Evolutionary conservation across 1,140 invertebrate genomes (phyloP).

Genomic region (silkworm (Bombyx mori)): ASM3026992v2 NC_085125.1:5482001-5482500

Average conservation of each 20-base stretch:
- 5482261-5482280: conserved; percentile 20
- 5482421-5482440: not conserved
- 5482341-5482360: not conserved
- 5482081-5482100: no score
- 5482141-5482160: conserved; percentile 45
- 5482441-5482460: not conserved
- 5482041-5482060: no score
- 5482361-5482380: conserved; percentile 2
- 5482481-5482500: conserved; percentile 2
- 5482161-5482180: conserved; percentile 42
- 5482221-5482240: conserved; percentile 18
- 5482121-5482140: not conserved
- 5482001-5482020: no score
- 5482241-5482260: conserved; percentile 16
- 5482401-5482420: not conserved
- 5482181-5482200: conserved; percentile 18
- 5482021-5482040: no score
- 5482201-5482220: conserved; percentile 24
- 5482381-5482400: conserved; percentile 3
- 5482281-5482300: conserved; percentile 24
- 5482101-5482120: no score
- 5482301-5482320: conserved; percentile 13
- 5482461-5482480: not conserved
- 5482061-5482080: no score
- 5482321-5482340: conserved; percentile 2